Conservation (phyloP, 1,140 invertebrate genomes). For the Colletes latitarsis region DNA sequence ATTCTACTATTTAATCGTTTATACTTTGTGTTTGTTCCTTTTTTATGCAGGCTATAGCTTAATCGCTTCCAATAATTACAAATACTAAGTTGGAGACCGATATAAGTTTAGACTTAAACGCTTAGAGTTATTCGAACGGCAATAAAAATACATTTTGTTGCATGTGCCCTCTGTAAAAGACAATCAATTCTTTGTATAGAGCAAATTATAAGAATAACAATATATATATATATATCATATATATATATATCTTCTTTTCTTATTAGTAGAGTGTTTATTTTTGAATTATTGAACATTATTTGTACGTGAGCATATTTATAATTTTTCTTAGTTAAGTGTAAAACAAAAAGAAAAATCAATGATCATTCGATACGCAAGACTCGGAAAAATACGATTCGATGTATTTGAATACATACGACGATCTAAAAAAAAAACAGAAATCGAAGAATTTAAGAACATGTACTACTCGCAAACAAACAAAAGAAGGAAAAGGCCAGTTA, state of each 20-base stretch:
- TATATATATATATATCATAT: too few relatives aligned
- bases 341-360: not conserved
- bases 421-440: not conserved
- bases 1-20: conserved; percentile 13
- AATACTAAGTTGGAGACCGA: not conserved
- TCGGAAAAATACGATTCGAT: not conserved
- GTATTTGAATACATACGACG: not conserved
- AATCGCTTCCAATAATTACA: conserved; percentile 19
- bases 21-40: conserved; percentile 38
- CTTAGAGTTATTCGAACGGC: conserved; percentile 23
- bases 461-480: not conserved
- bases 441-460: too few relatives aligned
- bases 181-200: conserved; percentile 2
- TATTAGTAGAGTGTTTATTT: conserved; percentile 19
- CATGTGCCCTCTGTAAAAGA: not conserved
- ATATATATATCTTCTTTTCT: conserved; percentile 2
- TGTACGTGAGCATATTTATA: conserved; percentile 16
- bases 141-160: conserved; percentile 5
- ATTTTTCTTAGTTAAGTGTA: not conserved
- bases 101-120: conserved; percentile 10
- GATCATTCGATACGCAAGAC: not conserved
- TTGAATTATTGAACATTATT: conserved; percentile 15
- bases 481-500: not conserved
- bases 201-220: not conserved
- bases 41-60: conserved; percentile 15